These are phyloP conservation scores for Gobio occitaniae DNA, from an alignment of 2,797 vertebrate genomes.

Conservation along the genomic window DNA sequence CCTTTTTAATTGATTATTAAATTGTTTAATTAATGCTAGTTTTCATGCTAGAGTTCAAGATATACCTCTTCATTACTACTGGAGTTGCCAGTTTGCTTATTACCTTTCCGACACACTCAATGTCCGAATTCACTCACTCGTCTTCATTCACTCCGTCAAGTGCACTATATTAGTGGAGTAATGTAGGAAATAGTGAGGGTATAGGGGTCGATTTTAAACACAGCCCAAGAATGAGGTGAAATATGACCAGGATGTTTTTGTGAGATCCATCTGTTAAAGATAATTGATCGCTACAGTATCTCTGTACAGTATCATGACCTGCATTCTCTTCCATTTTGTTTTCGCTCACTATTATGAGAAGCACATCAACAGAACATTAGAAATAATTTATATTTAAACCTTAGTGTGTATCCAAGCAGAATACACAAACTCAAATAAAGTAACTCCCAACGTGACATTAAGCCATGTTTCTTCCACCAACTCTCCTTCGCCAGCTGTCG, in stretches of 20 bases:
- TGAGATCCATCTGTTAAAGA: slow-evolving; percentile 19
- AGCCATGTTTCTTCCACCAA: background rate
- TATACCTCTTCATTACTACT: too few relatives aligned
- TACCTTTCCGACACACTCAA: too few relatives aligned
- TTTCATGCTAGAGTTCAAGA: too few relatives aligned
- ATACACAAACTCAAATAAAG: background rate
- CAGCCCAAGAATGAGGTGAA: background rate
- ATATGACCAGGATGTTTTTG: background rate
- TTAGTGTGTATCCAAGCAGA: background rate
- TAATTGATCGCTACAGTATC: slow-evolving; percentile 7
- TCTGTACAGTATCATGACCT: slow-evolving; percentile 38
- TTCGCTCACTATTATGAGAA: slow-evolving; percentile 64
- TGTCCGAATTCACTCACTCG: too few relatives aligned
- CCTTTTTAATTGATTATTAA: too few relatives aligned
- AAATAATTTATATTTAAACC: slow-evolving; percentile 14
- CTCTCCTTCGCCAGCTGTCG: background rate
- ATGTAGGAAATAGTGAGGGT: too few relatives aligned
- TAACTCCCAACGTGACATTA: background rate
- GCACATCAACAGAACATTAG: slow-evolving; percentile 66
- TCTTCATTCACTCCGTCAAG: too few relatives aligned
- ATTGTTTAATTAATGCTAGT: too few relatives aligned
- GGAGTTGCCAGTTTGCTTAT: too few relatives aligned
- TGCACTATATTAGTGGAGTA: too few relatives aligned
- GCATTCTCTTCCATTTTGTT: slow-evolving; percentile 41
- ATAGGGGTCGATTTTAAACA: too few relatives aligned